A percentile compares a stretch with the other conserved stretches of the same genome.
phyloP scores from a whole-genome alignment of 2,113 vertebrate genomes.

The Tetrao urogallus region DNA sequence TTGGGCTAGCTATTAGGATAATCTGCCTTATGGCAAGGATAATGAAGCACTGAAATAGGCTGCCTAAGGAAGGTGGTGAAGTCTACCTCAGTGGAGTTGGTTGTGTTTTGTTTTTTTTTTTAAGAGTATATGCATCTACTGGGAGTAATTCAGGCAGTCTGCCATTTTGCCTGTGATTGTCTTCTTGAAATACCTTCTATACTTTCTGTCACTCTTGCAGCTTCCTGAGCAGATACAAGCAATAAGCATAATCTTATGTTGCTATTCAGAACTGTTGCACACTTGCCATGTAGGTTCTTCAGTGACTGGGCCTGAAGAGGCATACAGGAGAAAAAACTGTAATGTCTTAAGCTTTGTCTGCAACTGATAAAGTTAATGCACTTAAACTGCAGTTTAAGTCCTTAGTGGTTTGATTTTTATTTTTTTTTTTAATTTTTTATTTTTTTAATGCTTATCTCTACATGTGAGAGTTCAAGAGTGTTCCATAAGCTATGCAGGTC shows the following conservation, averaged over 20 bases:
- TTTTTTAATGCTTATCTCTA: neutral
- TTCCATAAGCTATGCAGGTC: neutral
- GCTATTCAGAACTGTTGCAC: neutral
- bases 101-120: neutral
- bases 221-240: neutral
- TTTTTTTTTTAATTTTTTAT: neutral
- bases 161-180: neutral
- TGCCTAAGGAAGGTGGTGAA: neutral
- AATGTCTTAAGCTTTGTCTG: neutral
- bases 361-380: neutral
- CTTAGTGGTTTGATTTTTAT: neutral
- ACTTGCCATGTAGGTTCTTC: neutral
- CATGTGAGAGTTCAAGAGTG: neutral
- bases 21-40: constrained; percentile 28
- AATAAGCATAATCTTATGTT: neutral
- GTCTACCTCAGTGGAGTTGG: neutral
- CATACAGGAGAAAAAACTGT: neutral
- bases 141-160: neutral
- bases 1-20: neutral
- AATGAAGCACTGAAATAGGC: constrained; percentile 10
- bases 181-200: neutral
- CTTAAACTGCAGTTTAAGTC: neutral
- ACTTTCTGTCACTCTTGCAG: neutral
- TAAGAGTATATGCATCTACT: neutral
- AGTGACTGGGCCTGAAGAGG: neutral